Percentiles rank a stretch among this genome's conserved stretches.
Conservation (phyloP, 2,797 vertebrate genomes). For the Neosilurus mollespiculum region DNA sequence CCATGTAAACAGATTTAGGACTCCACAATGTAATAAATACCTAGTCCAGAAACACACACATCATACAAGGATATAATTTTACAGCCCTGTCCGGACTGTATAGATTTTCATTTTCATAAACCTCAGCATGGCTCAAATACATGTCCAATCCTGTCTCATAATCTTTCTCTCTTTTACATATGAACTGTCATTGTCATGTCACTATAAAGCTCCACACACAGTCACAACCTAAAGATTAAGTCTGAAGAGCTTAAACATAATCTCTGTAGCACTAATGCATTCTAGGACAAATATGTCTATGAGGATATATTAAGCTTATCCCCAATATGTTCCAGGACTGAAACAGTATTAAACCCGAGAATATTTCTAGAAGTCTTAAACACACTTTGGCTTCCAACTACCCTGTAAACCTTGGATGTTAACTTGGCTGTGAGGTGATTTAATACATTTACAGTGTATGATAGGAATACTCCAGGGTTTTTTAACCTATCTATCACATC, state of each 20-base stretch:
- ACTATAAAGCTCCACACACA: background rate
- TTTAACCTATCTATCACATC: background rate
- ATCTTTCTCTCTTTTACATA: background rate
- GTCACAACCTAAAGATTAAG: background rate
- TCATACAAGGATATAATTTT: background rate
- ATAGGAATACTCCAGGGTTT: background rate
- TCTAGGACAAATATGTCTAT: constrained; percentile 10
- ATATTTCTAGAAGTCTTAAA: constrained; percentile 2
- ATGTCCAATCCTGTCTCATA: background rate
- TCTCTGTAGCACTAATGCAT: background rate
- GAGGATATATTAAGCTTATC: constrained; percentile 16
- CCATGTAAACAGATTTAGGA: too few relatives aligned
- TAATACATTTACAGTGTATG: background rate
- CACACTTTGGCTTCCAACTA: background rate
- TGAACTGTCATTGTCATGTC: background rate
- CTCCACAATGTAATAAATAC: too few relatives aligned
- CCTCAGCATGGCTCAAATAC: background rate
- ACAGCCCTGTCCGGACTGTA: background rate
- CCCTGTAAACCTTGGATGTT: background rate
- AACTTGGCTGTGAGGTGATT: background rate
- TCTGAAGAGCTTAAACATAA: constrained; percentile 2
- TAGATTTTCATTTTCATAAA: constrained; percentile 11
- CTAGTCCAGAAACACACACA: background rate
- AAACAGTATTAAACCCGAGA: background rate
- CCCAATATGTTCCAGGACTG: background rate